These are phyloP conservation scores for Seladonia tumulorum DNA, from an alignment of 2,888 invertebrate genomes.

Conservation along the genomic window DNA sequence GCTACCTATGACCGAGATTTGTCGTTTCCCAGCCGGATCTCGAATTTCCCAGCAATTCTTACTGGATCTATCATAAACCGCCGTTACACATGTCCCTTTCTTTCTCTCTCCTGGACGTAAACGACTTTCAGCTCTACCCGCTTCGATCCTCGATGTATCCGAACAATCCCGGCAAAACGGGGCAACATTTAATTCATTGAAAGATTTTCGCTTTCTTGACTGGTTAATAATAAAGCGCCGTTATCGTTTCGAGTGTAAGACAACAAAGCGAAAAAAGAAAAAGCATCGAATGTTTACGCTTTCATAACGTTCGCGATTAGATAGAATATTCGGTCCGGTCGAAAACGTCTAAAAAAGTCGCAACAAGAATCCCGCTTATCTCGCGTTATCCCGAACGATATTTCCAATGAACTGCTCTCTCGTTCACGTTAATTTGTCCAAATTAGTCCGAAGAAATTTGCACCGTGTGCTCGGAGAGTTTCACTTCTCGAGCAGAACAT, in stretches of 20 bases:
- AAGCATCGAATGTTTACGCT: neutral
- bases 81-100: neutral
- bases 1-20: neutral
- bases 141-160: neutral
- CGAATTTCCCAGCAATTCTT: neutral
- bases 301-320: conserved; percentile 9
- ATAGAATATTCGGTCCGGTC: neutral
- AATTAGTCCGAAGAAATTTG: conserved; percentile 1
- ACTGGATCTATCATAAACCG: neutral
- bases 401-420: neutral
- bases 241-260: neutral
- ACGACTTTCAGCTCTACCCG: neutral
- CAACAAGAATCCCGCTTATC: neutral
- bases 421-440: neutral
- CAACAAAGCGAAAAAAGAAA: neutral
- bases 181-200: neutral
- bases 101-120: neutral
- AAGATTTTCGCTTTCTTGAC: neutral
- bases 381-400: neutral
- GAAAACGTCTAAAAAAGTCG: neutral
- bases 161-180: neutral
- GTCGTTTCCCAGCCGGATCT: neutral
- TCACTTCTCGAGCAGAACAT: neutral
- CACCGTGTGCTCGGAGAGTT: neutral
- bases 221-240: neutral